phyloP scores from a whole-genome alignment of 2,113 vertebrate genomes.

The Anas platyrhynchos region DNA sequence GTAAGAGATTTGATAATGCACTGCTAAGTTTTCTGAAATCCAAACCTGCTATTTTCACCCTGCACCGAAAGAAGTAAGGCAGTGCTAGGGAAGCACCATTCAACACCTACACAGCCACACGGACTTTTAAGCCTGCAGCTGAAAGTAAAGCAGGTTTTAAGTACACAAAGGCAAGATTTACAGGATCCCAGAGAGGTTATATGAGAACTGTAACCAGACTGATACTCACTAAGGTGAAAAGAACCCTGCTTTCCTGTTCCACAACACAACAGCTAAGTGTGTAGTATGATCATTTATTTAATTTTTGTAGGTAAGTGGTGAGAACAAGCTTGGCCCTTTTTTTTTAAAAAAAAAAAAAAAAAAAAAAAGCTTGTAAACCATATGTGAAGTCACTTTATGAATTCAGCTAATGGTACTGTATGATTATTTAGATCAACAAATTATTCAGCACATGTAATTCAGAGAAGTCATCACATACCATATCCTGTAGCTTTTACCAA shows the following conservation, averaged over 20 bases:
- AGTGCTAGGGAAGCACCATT: too few relatives aligned
- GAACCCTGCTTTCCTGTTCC: not conserved
- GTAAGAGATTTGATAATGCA: not conserved
- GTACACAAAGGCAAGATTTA: not conserved
- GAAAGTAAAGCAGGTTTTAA: not conserved
- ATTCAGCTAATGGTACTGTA: not conserved
- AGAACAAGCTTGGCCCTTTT: fast-evolving
- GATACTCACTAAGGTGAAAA: not conserved
- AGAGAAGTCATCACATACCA: not conserved
- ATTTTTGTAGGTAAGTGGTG: too few relatives aligned
- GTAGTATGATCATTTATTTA: not conserved
- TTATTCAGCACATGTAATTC: not conserved
- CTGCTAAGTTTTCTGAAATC: not conserved
- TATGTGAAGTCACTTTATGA: fast-evolving
- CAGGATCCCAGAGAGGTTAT: not conserved
- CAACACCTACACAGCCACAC: fast-evolving
- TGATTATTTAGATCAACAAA: not conserved
- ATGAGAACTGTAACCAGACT: fast-evolving
- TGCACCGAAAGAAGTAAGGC: not conserved
- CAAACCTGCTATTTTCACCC: not conserved
- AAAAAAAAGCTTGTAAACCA: fast-evolving
- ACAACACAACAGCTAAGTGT: not conserved
- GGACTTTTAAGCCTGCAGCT: too few relatives aligned
- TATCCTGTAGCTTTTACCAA: too few relatives aligned
- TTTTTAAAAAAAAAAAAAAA: not conserved